phyloP scores from a whole-genome alignment of 2,888 invertebrate species.

The Siphlonurus alternatus region DNA sequence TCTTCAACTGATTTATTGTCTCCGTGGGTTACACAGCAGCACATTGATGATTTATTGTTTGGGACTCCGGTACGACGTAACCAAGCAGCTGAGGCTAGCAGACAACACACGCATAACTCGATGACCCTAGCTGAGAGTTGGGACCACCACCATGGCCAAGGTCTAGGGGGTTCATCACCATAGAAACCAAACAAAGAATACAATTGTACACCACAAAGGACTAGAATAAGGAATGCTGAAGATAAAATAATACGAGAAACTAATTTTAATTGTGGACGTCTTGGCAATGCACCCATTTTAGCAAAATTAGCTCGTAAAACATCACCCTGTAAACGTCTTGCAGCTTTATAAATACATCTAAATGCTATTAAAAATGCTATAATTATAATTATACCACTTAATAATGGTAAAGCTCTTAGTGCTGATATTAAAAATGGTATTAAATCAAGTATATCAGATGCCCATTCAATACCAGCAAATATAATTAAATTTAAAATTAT shows the following conservation, averaged over 20 bases:
- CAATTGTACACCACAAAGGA: background rate
- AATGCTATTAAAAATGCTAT: background rate
- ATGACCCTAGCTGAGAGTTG: background rate
- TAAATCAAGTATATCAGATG: background rate
- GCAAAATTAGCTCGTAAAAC: background rate
- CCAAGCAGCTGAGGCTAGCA: background rate
- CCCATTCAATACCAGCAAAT: background rate
- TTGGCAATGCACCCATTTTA: background rate
- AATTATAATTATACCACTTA: background rate
- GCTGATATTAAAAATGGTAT: background rate
- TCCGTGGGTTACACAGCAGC: background rate
- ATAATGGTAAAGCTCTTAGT: background rate
- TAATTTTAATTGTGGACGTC: background rate
- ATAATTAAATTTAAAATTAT: background rate
- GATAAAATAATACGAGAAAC: background rate
- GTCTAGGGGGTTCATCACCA: background rate
- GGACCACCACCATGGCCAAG: background rate
- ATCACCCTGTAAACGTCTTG: constrained; percentile 1
- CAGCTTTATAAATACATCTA: background rate
- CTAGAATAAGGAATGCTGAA: background rate
- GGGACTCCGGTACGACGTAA: background rate
- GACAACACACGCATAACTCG: background rate
- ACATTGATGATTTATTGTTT: background rate
- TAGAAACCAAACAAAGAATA: background rate
- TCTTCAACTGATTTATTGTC: background rate